Conservation (phyloP, 2,888 invertebrate species). For the Cylloceria caligata region DNA sequence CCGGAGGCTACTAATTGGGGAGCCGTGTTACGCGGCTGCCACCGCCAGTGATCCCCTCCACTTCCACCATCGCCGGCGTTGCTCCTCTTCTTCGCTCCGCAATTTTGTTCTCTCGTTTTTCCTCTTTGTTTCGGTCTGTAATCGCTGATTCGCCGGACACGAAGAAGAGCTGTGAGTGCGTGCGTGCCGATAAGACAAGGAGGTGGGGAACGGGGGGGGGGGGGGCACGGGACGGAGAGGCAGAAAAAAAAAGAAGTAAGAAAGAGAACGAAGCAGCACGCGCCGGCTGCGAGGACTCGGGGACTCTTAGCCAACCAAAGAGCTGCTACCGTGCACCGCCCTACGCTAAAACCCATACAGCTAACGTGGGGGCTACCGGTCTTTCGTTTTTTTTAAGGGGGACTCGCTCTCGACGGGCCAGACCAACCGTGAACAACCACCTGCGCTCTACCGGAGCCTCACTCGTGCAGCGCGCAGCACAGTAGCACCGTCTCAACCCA, state of each 20-base stretch:
- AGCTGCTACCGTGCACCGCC: constrained; percentile 84
- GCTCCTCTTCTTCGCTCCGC: constrained; percentile 32
- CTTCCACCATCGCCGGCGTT: constrained; percentile 28
- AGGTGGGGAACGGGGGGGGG: constrained; percentile 27
- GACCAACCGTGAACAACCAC: constrained; percentile 68
- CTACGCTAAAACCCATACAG: constrained; percentile 79
- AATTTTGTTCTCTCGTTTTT: constrained; percentile 56
- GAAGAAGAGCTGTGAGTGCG: constrained; percentile 36
- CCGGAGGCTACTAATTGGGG: constrained; percentile 82
- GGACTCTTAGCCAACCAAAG: constrained; percentile 82
- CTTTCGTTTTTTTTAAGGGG: constrained; percentile 72
- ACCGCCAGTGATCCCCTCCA: constrained; percentile 29
- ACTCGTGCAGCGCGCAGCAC: constrained; percentile 62
- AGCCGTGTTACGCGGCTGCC: constrained; percentile 80
- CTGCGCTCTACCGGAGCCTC: constrained; percentile 65
- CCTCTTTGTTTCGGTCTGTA: constrained; percentile 50
- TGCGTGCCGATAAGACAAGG: constrained; percentile 58
- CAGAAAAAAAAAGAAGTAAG: constrained; percentile 65
- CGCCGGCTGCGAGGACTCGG: constrained; percentile 70
- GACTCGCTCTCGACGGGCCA: constrained; percentile 63
- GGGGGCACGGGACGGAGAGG: constrained; percentile 15
- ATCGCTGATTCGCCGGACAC: constrained; percentile 16
- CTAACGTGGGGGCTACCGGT: constrained; percentile 80
- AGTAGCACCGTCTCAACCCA: constrained; percentile 36
- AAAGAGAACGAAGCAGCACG: constrained; percentile 54